phyloP scores from a whole-genome alignment of 2,113 vertebrate genomes.

The Ornithorhynchus anatinus region DNA sequence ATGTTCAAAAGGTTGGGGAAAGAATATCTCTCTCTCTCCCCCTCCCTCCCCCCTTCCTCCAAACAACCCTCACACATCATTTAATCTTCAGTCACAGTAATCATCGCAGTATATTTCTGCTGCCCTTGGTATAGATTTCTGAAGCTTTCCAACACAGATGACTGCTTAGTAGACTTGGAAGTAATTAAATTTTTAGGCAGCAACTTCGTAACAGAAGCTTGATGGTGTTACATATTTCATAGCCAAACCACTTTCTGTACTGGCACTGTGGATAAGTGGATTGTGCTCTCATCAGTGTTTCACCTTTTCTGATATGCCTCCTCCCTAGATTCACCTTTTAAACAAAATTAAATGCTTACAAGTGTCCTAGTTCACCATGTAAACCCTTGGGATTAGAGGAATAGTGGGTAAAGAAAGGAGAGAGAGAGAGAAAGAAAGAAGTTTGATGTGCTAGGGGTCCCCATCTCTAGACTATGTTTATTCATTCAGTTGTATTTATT shows the following conservation, averaged over 20 bases:
- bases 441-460: no score
- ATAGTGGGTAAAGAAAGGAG: no score
- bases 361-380: constrained; percentile 26
- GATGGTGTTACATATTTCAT: constrained; percentile 31
- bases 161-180: constrained; percentile 32
- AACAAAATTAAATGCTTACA: constrained; percentile 6
- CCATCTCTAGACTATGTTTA: no score
- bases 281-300: constrained; percentile 7
- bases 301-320: background rate
- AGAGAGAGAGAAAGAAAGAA: no score
- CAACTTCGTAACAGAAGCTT: constrained; percentile 13
- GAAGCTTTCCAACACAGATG: constrained; percentile 26
- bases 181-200: constrained; percentile 53
- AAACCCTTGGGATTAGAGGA: constrained; percentile 3
- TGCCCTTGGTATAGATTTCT: constrained; percentile 25
- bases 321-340: background rate
- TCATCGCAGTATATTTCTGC: background rate
- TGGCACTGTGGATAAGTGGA: background rate
- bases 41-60: no score
- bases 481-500: no score
- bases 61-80: constrained; percentile 35
- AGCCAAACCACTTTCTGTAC: constrained; percentile 15
- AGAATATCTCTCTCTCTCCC: no score
- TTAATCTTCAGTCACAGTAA: constrained; percentile 39
- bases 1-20: no score